Evolutionary conservation across 2,888 invertebrate genomes (phyloP).

Genomic region (Scaptomyza caliginosa): DNA sequence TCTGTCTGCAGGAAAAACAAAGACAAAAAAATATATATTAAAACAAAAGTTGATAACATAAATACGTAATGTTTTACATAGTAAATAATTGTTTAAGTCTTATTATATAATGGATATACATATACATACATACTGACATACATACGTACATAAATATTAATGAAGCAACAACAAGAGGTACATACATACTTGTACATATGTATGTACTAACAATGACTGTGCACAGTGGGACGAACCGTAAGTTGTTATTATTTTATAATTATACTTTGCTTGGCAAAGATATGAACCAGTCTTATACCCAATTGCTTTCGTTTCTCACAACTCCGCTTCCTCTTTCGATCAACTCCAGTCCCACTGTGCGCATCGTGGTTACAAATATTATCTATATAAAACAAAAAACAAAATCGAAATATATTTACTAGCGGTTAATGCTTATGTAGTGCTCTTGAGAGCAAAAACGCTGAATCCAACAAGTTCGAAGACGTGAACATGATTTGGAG

Average conservation of each 20-base stretch:
- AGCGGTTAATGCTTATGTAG: constrained; percentile 67
- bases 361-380: constrained; percentile 21
- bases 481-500: constrained; percentile 29
- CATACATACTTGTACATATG: constrained; percentile 26
- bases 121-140: constrained; percentile 24
- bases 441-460: constrained; percentile 37
- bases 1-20: constrained; percentile 42
- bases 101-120: constrained; percentile 46
- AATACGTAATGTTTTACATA: constrained; percentile 82
- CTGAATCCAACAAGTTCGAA: constrained; percentile 31
- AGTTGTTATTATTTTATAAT: neutral
- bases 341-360: constrained; percentile 23
- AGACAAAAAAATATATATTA: constrained; percentile 40
- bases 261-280: neutral
- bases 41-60: constrained; percentile 79
- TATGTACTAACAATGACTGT: constrained; percentile 25
- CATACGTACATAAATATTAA: constrained; percentile 10
- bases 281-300: neutral
- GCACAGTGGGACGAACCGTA: constrained; percentile 31
- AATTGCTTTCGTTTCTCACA: neutral
- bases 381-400: constrained; percentile 23
- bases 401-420: constrained; percentile 20
- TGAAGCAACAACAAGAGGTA: no score
- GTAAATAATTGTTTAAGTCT: constrained; percentile 81
- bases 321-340: no score